A percentile compares a stretch with the other conserved stretches of the same genome.
Conservation (phyloP, 2,888 invertebrate species). For the Dryocosmus kuriphilus region DNA sequence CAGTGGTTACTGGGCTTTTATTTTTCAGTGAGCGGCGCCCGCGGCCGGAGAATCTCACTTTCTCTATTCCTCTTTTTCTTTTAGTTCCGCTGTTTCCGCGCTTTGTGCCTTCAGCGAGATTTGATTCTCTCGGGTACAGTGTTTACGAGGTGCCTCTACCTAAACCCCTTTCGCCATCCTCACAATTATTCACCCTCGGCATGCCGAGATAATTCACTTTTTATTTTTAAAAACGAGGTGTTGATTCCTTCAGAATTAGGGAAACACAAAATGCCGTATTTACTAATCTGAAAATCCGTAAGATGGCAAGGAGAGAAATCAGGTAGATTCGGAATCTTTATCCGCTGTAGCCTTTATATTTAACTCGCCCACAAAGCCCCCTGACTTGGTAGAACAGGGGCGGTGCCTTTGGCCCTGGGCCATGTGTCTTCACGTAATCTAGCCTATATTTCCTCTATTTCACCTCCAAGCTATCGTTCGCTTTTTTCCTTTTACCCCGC, state of each 20-base stretch:
- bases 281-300: neutral
- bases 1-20: slow-evolving; percentile 21
- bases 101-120: slow-evolving; percentile 10
- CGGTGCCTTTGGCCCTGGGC: slow-evolving; percentile 47
- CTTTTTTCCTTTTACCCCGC: neutral
- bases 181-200: slow-evolving; percentile 18
- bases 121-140: slow-evolving; percentile 21
- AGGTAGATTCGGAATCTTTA: slow-evolving; percentile 52
- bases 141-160: slow-evolving; percentile 21
- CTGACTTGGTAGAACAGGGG: slow-evolving; percentile 44
- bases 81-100: slow-evolving; percentile 4
- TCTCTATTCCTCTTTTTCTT: slow-evolving; percentile 22
- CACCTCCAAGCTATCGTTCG: slow-evolving; percentile 47
- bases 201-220: slow-evolving; percentile 51
- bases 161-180: slow-evolving; percentile 7
- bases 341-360: slow-evolving; percentile 53
- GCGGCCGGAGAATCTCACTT: slow-evolving; percentile 25
- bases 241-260: neutral
- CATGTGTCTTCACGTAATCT: slow-evolving; percentile 68
- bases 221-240: slow-evolving; percentile 45
- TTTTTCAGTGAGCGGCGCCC: slow-evolving; percentile 13
- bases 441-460: slow-evolving; percentile 67
- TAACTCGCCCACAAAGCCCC: slow-evolving; percentile 57
- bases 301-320: slow-evolving; percentile 48
- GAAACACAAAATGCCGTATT: neutral